Evolutionary conservation across 2,113 vertebrate species (phyloP), one percentile per base, ranked within the genome.

Genomic region (Opisthocomus hoazin): DNA sequence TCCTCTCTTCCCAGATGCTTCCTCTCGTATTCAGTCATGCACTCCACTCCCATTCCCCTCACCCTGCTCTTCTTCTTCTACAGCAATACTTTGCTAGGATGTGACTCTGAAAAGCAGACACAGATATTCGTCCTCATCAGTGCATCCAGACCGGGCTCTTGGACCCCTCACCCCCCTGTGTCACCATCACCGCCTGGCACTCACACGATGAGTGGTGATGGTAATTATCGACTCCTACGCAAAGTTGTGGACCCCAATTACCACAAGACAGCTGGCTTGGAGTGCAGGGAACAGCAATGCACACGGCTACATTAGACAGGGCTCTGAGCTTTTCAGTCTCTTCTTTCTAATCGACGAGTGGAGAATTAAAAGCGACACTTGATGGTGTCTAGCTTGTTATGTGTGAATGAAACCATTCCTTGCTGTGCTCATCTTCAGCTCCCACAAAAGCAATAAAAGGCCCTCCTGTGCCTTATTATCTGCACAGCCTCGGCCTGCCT

Each of bases 371-470:
- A 91, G 82, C 3, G 21, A 60, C 85, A 30, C 70, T 78, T 32
- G 50, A 39, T 45, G 69, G 43, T 45, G 61, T 32, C 81, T 64
- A 50, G 46, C 50, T 63, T 84, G 87, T 84, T 84, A 30, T 2
- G 30, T 93, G 90, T 90, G 79, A 85, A 83, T 26, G 48, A 82
- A 93, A 76, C 57, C 45, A n/a, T 51, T 76, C 78, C 90, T 94
- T 76, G 61, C 75, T 92, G 70, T 60, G 70, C 18, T 65, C 66
- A 50, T 81, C 68, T 83, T 73, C 17, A 87, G 64, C 50, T 92
- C 86, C 86, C 93, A 69, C 76, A 61, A 89, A 92, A 77, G 68
- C 50, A 84, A 23, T 27, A 70, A 61, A 86, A 86, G 45, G 23
- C 22, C 34, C 70, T 93, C 83, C 78, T 69, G 90, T 83, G 85